Evolutionary conservation across 2,113 vertebrate species (phyloP).

Genomic region (Sigmodon hispidus): DNA sequence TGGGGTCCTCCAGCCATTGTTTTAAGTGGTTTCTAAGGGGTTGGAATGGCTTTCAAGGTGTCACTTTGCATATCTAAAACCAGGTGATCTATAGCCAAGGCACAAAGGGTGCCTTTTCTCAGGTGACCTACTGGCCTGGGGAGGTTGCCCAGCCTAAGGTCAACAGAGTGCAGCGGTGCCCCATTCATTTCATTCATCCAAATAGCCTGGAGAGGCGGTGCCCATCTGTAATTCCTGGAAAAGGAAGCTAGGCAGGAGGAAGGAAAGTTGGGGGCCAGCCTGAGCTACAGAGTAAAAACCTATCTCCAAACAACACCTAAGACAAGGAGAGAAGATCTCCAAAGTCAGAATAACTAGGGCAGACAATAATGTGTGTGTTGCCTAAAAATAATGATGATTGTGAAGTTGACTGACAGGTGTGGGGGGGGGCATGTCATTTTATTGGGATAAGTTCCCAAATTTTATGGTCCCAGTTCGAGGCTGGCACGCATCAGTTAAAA

Average conservation of each 20-base stretch:
- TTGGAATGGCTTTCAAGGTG: accelerated
- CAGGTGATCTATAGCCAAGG: background rate
- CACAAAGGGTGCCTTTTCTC: background rate
- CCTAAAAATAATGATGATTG: background rate
- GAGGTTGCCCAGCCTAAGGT: background rate
- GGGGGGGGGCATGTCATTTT: accelerated
- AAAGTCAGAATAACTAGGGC: background rate
- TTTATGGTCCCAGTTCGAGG: background rate
- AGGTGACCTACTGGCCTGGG: background rate
- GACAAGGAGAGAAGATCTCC: background rate
- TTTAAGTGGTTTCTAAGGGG: background rate
- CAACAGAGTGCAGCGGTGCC: background rate
- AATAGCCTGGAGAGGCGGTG: background rate
- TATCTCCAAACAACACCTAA: background rate
- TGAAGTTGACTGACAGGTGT: background rate
- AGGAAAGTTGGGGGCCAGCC: too few species aligned
- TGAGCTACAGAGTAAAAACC: background rate
- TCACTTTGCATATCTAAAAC: background rate
- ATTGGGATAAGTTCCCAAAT: background rate
- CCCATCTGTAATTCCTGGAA: background rate
- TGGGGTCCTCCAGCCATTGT: background rate
- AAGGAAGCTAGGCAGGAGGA: background rate
- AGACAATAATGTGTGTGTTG: background rate
- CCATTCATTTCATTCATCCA: accelerated
- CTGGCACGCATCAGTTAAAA: background rate